These are phyloP conservation scores for Aphis gossypii DNA, from an alignment of 1,140 invertebrate species.

Conservation along the genomic window DNA sequence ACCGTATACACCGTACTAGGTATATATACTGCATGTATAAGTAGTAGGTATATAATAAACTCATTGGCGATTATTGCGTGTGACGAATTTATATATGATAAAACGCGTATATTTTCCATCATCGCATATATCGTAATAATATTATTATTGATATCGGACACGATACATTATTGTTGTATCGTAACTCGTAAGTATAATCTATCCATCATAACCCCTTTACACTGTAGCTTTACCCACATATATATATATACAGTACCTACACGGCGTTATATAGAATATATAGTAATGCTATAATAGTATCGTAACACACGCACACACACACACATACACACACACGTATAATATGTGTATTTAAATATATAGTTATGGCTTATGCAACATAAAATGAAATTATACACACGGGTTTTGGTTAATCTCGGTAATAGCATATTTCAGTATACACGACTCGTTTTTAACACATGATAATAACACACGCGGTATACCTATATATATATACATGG, in stretches of 20 bases:
- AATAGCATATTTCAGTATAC: neutral
- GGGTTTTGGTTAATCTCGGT: neutral
- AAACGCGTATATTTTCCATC: too few species aligned
- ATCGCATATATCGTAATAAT: too few species aligned
- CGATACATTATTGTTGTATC: neutral
- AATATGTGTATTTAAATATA: neutral
- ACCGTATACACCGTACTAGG: too few species aligned
- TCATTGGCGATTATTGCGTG: too few species aligned
- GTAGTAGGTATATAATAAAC: too few species aligned
- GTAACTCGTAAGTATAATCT: neutral
- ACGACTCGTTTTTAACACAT: conserved; percentile 10
- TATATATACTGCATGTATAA: too few species aligned
- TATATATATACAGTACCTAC: neutral
- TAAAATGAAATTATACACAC: neutral
- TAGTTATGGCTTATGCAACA: neutral
- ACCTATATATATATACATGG: neutral
- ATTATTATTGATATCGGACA: too few species aligned
- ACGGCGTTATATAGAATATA: neutral
- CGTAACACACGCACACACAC: neutral
- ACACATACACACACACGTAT: neutral
- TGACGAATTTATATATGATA: too few species aligned
- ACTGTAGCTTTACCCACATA: neutral
- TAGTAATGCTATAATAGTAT: neutral
- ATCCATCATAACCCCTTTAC: neutral
- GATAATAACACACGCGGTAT: neutral